Evolutionary conservation across 2,113 vertebrate species (phyloP).

Genomic region (Cheilinus undulatus): DNA sequence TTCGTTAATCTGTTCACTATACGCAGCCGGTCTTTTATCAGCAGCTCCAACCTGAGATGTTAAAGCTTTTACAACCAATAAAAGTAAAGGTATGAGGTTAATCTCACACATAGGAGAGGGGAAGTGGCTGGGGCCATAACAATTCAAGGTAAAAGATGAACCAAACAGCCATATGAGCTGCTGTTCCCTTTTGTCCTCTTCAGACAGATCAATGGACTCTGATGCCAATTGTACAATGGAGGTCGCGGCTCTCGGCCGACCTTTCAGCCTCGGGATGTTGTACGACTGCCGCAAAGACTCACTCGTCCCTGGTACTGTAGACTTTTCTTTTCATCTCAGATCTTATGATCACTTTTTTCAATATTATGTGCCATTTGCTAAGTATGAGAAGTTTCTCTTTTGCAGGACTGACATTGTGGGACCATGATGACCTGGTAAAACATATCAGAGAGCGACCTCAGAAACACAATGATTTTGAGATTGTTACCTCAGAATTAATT

Average conservation of each 20-base stretch:
- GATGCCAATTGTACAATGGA: background rate
- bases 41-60: too few relatives aligned
- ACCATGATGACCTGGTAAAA: background rate
- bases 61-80: background rate
- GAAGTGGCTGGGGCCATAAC: too few relatives aligned
- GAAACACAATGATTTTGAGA: conserved; percentile 37
- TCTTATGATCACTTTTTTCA: background rate
- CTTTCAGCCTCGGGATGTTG: too few relatives aligned
- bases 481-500: conserved; percentile 64
- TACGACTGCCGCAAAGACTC: conserved; percentile 46
- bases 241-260: conserved; percentile 17
- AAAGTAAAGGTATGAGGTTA: background rate
- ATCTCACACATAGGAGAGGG: too few relatives aligned
- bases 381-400: background rate
- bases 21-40: too few relatives aligned
- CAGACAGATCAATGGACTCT: conserved; percentile 7
- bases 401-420: conserved; percentile 16
- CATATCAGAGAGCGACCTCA: conserved; percentile 4
- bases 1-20: too few relatives aligned
- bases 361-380: background rate
- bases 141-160: too few relatives aligned
- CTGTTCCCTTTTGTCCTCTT: background rate
- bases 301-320: conserved; percentile 32
- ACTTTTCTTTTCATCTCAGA: background rate
- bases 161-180: background rate